Evolutionary conservation across 2,797 vertebrate species (phyloP).

Genomic region (Lacerta bilineata): DNA sequence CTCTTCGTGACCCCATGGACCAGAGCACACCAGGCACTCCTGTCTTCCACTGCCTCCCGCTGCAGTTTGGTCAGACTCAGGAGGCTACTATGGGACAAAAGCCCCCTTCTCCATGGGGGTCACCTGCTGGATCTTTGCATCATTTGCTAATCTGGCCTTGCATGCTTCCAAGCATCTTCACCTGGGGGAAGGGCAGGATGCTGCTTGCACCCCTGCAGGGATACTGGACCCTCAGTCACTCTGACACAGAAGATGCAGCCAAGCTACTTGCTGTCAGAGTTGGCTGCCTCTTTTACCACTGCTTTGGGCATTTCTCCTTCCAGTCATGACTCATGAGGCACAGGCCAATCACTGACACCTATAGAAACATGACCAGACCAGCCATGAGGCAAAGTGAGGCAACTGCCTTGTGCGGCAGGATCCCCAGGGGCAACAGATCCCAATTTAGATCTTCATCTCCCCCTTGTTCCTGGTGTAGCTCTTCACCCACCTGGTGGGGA

Average conservation of each 20-base stretch:
- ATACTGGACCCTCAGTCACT: background rate
- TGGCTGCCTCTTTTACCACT: background rate
- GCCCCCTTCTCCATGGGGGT: background rate
- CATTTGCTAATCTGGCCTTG: background rate
- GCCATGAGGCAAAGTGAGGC: too few relatives aligned
- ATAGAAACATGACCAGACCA: too few relatives aligned
- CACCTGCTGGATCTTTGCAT: background rate
- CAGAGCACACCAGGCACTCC: too few relatives aligned
- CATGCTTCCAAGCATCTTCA: background rate
- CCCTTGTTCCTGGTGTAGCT: too few relatives aligned
- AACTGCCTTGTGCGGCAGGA: too few relatives aligned
- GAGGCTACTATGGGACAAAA: background rate
- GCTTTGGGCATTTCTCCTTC: background rate
- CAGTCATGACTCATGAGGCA: background rate
- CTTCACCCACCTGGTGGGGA: too few relatives aligned
- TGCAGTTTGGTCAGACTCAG: too few relatives aligned
- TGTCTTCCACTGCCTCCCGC: too few relatives aligned
- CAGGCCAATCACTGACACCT: background rate
- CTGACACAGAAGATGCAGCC: background rate
- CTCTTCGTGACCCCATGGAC: too few relatives aligned
- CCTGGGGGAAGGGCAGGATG: background rate
- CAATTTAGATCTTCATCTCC: too few relatives aligned
- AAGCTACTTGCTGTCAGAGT: background rate
- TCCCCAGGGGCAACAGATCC: too few relatives aligned
- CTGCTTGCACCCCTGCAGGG: background rate